These are phyloP conservation scores for Ophioninae sp. DNA, from an alignment of 2,888 invertebrate species.

Conservation along the genomic window DNA sequence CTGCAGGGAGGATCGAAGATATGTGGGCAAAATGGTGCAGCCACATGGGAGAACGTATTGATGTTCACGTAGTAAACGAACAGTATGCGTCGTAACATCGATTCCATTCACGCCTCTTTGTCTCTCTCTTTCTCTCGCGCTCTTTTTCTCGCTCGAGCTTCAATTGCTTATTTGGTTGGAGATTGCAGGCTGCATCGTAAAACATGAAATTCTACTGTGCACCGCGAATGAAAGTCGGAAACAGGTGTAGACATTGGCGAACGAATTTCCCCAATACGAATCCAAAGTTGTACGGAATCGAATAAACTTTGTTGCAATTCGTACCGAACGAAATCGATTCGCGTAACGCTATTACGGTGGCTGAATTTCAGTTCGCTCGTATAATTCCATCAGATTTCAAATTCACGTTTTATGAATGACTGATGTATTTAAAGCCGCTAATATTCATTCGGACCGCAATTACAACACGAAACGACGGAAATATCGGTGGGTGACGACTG, in stretches of 20 bases:
- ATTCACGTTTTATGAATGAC: no score
- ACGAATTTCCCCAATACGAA: neutral
- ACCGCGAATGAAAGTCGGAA: conserved; percentile 66
- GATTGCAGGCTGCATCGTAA: conserved; percentile 54
- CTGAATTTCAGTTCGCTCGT: no score
- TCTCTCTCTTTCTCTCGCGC: neutral
- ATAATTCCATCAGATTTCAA: no score
- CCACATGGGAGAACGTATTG: conserved; percentile 40
- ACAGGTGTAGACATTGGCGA: neutral
- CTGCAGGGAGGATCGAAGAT: conserved; percentile 44
- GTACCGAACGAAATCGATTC: no score
- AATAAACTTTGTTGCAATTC: neutral
- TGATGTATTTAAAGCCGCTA: no score
- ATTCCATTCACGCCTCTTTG: conserved; percentile 12
- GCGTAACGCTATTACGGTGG: no score
- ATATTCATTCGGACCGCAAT: no score
- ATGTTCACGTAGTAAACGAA: conserved; percentile 32
- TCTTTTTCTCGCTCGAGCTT: conserved; percentile 4
- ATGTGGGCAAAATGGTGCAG: conserved; percentile 44
- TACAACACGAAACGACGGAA: no score
- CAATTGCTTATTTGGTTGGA: conserved; percentile 57
- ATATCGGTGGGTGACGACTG: no score
- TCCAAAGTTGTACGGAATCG: neutral
- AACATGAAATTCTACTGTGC: conserved; percentile 56
- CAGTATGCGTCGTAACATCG: conserved; percentile 38